Conservation (phyloP, 2,888 invertebrate species). For the Sylvicola fuscatus region DNA sequence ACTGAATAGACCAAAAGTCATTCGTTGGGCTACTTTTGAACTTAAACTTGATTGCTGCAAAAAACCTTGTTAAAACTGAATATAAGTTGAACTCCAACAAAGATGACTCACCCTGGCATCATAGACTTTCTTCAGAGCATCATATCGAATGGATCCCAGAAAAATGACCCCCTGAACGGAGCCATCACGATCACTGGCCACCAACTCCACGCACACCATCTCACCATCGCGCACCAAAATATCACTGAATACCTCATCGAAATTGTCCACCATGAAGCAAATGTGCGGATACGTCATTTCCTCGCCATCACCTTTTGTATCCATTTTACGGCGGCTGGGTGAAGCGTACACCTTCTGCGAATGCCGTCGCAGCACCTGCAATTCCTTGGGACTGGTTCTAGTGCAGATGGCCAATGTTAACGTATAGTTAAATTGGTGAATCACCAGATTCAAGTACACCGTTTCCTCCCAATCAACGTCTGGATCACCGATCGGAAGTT, state of each 20-base stretch:
- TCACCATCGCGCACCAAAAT: constrained; percentile 94
- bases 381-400: constrained; percentile 88
- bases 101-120: constrained; percentile 61
- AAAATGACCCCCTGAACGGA: constrained; percentile 86
- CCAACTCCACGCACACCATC: constrained; percentile 96
- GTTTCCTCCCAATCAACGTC: constrained; percentile 99
- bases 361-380: constrained; percentile 84
- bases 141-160: constrained; percentile 92
- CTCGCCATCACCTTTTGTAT: constrained; percentile 93
- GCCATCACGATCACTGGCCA: constrained; percentile 75
- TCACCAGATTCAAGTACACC: constrained; percentile 89
- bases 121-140: constrained; percentile 91
- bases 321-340: constrained; percentile 91
- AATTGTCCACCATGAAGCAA: constrained; percentile 98
- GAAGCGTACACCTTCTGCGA: constrained; percentile 94
- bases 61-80: constrained; percentile 1
- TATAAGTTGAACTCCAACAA: neutral
- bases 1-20: constrained; percentile 83
- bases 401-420: constrained; percentile 95
- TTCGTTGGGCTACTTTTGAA: constrained; percentile 84
- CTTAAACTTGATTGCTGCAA: constrained; percentile 72
- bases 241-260: constrained; percentile 97
- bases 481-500: constrained; percentile 87
- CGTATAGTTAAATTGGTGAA: constrained; percentile 97
- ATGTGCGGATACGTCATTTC: constrained; percentile 98